phyloP scores from a whole-genome alignment of 2,797 vertebrate genomes.

The Eidolon dupreanum region DNA sequence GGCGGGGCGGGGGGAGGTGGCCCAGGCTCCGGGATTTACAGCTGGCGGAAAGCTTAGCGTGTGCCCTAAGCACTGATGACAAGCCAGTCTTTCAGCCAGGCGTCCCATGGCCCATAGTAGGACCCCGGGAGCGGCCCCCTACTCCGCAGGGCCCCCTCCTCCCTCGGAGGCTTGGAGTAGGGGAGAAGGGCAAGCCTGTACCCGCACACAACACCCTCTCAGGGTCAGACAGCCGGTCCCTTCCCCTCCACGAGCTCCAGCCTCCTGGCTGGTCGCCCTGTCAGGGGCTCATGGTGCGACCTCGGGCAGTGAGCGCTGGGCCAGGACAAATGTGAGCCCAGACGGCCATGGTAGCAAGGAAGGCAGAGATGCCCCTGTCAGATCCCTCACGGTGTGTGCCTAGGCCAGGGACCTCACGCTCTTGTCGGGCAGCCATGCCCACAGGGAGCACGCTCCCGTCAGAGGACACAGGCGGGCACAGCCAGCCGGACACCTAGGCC shows the following conservation, averaged over 20 bases:
- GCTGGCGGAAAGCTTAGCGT: neutral
- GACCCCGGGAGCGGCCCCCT: neutral
- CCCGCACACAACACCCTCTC: too few relatives aligned
- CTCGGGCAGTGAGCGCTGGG: neutral
- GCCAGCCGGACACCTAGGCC: neutral
- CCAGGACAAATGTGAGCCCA: accelerated
- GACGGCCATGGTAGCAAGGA: neutral
- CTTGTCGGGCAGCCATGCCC: accelerated
- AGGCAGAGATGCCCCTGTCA: neutral
- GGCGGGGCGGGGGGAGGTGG: neutral
- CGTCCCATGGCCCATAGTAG: neutral
- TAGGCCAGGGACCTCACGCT: neutral
- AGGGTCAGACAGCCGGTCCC: neutral
- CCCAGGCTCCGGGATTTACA: too few relatives aligned
- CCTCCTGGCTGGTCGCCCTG: accelerated
- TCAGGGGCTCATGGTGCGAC: neutral
- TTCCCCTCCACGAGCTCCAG: neutral
- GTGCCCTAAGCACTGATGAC: neutral
- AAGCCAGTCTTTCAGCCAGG: neutral
- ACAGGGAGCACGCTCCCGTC: neutral
- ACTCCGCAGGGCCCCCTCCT: neutral
- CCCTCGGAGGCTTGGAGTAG: neutral
- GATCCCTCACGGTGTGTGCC: accelerated
- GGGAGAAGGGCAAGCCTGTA: neutral
- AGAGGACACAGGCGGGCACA: neutral